phyloP scores from a whole-genome alignment of 2,888 invertebrate genomes.

The Heteromyza rotundicornis region DNA sequence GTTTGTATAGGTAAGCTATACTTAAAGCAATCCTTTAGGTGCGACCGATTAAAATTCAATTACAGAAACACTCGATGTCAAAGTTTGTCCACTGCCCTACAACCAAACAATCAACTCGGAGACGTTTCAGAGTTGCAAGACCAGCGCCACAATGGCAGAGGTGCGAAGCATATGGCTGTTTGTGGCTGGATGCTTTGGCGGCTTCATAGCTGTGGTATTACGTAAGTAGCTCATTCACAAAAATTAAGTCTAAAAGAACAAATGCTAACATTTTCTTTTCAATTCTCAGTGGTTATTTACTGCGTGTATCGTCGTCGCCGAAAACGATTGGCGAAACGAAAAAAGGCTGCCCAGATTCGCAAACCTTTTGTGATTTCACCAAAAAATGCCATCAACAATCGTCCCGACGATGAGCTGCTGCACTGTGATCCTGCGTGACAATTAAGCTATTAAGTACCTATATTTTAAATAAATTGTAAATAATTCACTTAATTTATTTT shows the following conservation, averaged over 20 bases:
- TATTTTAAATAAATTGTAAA: neutral
- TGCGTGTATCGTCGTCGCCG: conserved; percentile 47
- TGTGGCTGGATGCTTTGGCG: conserved; percentile 45
- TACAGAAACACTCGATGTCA: conserved; percentile 44
- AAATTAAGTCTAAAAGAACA: neutral
- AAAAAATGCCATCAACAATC: conserved; percentile 45
- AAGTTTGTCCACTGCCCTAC: conserved; percentile 53
- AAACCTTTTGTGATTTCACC: conserved; percentile 53
- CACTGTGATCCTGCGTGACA: conserved; percentile 53
- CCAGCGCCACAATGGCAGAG: conserved; percentile 42
- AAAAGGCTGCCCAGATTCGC: conserved; percentile 40
- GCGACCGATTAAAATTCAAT: conserved; percentile 8
- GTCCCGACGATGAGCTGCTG: conserved; percentile 39
- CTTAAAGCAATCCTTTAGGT: too few relatives aligned
- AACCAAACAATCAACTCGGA: conserved; percentile 52
- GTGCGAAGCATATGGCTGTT: conserved; percentile 51
- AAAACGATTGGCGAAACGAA: conserved; percentile 38
- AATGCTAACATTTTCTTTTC: neutral
- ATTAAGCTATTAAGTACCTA: neutral
- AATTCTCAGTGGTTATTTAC: conserved; percentile 42
- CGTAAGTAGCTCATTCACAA: conserved; percentile 37
- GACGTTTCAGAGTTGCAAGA: conserved; percentile 46
- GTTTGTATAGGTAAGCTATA: conserved; percentile 52
- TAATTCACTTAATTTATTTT: too few relatives aligned
- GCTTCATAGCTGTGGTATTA: conserved; percentile 42